Conservation (phyloP, 2,113 vertebrate species). For the Gasterosteus aculeatus region DNA sequence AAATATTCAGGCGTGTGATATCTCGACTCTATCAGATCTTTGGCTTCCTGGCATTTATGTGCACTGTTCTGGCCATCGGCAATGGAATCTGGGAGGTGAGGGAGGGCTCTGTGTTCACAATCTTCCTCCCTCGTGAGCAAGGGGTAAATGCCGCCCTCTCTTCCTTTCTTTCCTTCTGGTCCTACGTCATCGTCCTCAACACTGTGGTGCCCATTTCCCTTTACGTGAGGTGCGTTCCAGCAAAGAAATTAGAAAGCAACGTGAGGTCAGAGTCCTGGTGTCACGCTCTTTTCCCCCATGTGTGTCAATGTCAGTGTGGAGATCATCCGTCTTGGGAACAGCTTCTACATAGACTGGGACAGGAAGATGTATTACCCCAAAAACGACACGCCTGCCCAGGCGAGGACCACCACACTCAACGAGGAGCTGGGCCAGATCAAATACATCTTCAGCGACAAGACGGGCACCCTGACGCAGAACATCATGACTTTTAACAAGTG, state of each 20-base stretch:
- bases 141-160: constrained; percentile 81
- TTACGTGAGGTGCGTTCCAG: constrained; percentile 86
- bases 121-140: constrained; percentile 85
- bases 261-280: not conserved
- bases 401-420: constrained; percentile 93
- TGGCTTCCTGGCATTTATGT: constrained; percentile 86
- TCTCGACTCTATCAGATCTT: constrained; percentile 85
- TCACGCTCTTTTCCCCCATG: not conserved
- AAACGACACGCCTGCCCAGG: constrained; percentile 89
- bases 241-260: not conserved
- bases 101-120: constrained; percentile 85
- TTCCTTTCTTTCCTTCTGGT: constrained; percentile 90
- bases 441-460: constrained; percentile 98
- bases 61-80: constrained; percentile 86
- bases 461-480: constrained; percentile 96
- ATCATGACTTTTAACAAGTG: constrained; percentile 96
- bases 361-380: constrained; percentile 90
- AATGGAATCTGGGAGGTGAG: constrained; percentile 88
- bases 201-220: constrained; percentile 97
- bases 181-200: constrained; percentile 96
- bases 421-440: constrained; percentile 97
- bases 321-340: constrained; percentile 95
- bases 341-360: constrained; percentile 96
- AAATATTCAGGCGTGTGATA: not conserved
- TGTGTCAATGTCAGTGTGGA: constrained; percentile 83